A percentile compares a stretch with the other conserved stretches of the same genome.
phyloP scores from a whole-genome alignment of 2,797 vertebrate species.

The Chelmon rostratus region DNA sequence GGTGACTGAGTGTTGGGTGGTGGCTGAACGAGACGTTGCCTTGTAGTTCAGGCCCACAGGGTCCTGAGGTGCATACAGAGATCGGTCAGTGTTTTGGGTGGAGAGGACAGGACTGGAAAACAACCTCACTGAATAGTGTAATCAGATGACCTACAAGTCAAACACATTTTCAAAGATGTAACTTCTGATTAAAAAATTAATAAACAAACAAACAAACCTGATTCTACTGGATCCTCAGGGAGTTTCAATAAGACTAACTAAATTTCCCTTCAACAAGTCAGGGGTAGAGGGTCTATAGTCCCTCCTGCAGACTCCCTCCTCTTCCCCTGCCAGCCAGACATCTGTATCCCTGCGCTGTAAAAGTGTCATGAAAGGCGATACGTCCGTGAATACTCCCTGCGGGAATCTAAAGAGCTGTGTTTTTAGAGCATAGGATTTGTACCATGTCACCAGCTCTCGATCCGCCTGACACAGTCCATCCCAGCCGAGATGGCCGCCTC shows the following conservation, averaged over 20 bases:
- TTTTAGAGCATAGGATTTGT: conserved; percentile 66
- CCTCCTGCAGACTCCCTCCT: conserved; percentile 15
- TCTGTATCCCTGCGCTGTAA: conserved; percentile 53
- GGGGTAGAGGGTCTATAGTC: conserved; percentile 2
- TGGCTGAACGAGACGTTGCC: background rate
- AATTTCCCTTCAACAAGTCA: conserved; percentile 33
- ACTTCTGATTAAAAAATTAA: too few species aligned
- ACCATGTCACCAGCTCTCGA: conserved; percentile 48
- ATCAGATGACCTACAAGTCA: too few species aligned
- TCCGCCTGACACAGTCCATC: conserved; percentile 20
- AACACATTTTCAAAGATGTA: too few species aligned
- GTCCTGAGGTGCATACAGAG: too few species aligned
- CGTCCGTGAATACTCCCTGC: conserved; percentile 46
- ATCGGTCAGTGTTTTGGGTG: too few species aligned
- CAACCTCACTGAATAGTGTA: too few species aligned
- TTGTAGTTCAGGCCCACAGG: background rate
- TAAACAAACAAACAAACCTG: too few species aligned
- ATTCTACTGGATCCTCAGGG: conserved; percentile 17
- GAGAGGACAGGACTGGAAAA: too few species aligned
- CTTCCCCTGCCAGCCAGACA: conserved; percentile 45
- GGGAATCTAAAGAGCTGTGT: conserved; percentile 50
- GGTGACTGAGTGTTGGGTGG: background rate
- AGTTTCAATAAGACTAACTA: conserved; percentile 19
- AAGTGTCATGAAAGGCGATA: conserved; percentile 64
- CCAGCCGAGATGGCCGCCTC: conserved; percentile 19